Percentiles rank a stretch among this genome's conserved stretches.
These are phyloP conservation scores for Drosophila mayaguana DNA, from an alignment of 2,888 invertebrate genomes.

Conservation along the genomic window DNA sequence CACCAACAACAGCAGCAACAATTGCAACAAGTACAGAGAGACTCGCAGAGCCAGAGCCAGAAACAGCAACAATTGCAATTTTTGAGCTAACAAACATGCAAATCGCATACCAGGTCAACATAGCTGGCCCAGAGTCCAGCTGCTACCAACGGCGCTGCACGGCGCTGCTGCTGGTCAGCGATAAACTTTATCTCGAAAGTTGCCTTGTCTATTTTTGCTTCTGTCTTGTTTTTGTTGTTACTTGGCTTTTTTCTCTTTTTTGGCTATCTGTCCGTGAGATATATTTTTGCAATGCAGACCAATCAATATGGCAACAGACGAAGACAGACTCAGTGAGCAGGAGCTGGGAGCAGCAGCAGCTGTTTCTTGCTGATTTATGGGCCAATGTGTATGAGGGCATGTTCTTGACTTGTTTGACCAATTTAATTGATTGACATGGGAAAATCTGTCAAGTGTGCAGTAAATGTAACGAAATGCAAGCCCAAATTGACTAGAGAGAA, in stretches of 20 bases:
- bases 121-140: conserved; percentile 29
- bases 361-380: conserved; percentile 72
- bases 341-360: conserved; percentile 43
- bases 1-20: conserved; percentile 21
- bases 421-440: conserved; percentile 82
- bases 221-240: conserved; percentile 4
- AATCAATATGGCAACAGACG: conserved; percentile 64
- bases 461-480: background rate
- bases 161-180: conserved; percentile 21
- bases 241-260: conserved; percentile 14
- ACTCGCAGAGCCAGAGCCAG: conserved; percentile 29
- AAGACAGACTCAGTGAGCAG: conserved; percentile 9
- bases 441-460: conserved; percentile 75
- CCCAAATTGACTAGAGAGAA: background rate
- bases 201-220: conserved; percentile 38
- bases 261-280: conserved; percentile 65
- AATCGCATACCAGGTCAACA: conserved; percentile 80
- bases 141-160: conserved; percentile 40
- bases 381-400: conserved; percentile 52
- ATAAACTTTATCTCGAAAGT: conserved; percentile 78
- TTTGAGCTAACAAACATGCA: conserved; percentile 71
- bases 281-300: conserved; percentile 50
- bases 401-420: conserved; percentile 64
- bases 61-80: conserved; percentile 61
- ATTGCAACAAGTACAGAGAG: conserved; percentile 19